Base-by-base conservation (phyloP, 2,113 vertebrate species). In the Ranitomeya imitator region DNA sequence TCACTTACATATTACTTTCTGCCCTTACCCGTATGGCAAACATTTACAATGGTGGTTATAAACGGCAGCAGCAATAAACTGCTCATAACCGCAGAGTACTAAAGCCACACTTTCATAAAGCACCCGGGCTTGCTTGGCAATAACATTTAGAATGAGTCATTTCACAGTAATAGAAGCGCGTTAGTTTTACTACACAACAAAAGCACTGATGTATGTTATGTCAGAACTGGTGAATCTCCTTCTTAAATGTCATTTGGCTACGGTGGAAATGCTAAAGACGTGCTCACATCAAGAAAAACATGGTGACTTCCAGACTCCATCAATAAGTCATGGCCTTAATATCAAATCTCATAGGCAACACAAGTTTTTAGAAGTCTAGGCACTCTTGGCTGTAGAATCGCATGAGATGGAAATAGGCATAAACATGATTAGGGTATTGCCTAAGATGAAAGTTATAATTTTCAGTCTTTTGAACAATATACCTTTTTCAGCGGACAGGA, bases 161-260 rank as follows among this genome's bases (percentile, higher is more conserved):
- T 84, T 84, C 82, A 84, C 82, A 84, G 63, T 69, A 84, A 84
- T 84, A 71, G 63, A 84, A 84, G 67, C 45, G 71, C 82, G 16
- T 84, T 69, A 84, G 19, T 26, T 69, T 84, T 81, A 54, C 82
- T 55, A 71, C 67, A 54, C 82, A 69, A 55, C 63, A 84, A 54
- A 69, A 71, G 63, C 82, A 55, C n/a, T 69, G 63, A 67, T 55
- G 51, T 71, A 26, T 71, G 63, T 81, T 76, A 59, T 61, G 26
- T 37, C 79, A 31, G 57, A 45, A 15, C 26, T 55, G 52, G 52
- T 84, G n/a, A 71, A 54, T 69, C 19, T 84, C 82, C 65, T 54
- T 69, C 63, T 26, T 54, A 84, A 84, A 84, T 84, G 82, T 84
- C 63, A 71, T 52, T 69, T 71, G 63, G 82, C 45, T 45, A 26